Base-by-base conservation (phyloP, 1,140 invertebrate genomes). In the Caenorhabditis elegans region DNA sequence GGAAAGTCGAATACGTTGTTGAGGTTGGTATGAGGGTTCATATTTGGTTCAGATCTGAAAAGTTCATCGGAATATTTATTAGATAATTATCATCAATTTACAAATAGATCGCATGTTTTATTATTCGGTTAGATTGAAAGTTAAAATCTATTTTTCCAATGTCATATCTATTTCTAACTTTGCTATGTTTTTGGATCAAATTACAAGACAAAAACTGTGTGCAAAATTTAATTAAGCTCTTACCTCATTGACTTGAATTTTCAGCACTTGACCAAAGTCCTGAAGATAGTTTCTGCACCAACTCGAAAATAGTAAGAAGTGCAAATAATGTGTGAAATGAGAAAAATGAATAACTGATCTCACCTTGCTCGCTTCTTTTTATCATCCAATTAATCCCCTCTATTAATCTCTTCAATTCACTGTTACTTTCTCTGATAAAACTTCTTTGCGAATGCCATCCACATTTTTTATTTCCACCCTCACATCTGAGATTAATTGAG, bases 341-440 rank as follows among this genome's bases (percentile, higher is more conserved):
- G 39, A 60, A 51, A 51, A 60, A 13, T 39, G 60, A 70, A 70
- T 70, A 70, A 70, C 60, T 70, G 60, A 39, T 70, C 34, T 70
- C 60, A 39, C 60, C 34, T 22, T 11, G 34, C 11, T 70, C 34
- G 60, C 60, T 39, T 28, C 75, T 34, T 77, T 47, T 77, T 49
- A 49, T 77, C 75, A 77, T 31, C 43, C 75, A 70, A 70, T 70
- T 70, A 70, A 70, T 78, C 34, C 77, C 49, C 49, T 36, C 26
- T 31, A 49, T 78, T 78, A 43, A 78, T 78, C 77, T 26, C 46
- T 78, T 78, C 49, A 48, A 5, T 26, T 77, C 43, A 47, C 48
- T 47, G 34, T 49, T 78, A 51, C 48, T 78, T 28, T 53, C 49
- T 78, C 77, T 51, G 47, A 78, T 70, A 70, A 36, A 60, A 34